phyloP scores from a whole-genome alignment of 1,140 invertebrate species.

The Homalodisca vitripennis region DNA sequence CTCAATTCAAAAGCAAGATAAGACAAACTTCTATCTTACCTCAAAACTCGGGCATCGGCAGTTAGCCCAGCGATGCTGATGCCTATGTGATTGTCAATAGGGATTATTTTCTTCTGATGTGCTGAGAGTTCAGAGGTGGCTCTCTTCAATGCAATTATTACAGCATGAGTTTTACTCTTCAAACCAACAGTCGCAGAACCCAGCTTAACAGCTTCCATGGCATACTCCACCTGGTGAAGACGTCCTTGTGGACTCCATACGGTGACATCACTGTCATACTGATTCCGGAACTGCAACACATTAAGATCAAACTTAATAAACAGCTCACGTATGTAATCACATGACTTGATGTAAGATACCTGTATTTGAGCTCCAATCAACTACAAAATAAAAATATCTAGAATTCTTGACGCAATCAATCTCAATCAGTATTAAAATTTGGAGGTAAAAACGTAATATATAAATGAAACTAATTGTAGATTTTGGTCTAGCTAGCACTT shows the following conservation, averaged over 20 bases:
- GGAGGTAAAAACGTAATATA: too few relatives aligned
- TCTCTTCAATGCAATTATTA: constrained; percentile 94
- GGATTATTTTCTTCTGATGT: constrained; percentile 97
- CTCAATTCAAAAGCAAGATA: too few relatives aligned
- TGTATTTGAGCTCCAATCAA: too few relatives aligned
- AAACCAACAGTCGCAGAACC: constrained; percentile 95
- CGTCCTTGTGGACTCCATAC: constrained; percentile 98
- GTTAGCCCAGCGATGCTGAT: constrained; percentile 96
- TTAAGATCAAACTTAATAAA: too few relatives aligned
- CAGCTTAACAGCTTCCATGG: constrained; percentile 99
- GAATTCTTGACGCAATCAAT: too few relatives aligned
- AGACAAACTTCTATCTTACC: too few relatives aligned
- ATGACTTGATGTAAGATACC: too few relatives aligned
- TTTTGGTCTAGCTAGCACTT: too few relatives aligned
- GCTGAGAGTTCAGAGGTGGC: constrained; percentile 93
- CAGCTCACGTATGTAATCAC: too few relatives aligned
- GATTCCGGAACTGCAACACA: constrained; percentile 87
- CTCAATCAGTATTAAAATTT: too few relatives aligned
- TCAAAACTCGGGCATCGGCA: constrained; percentile 93
- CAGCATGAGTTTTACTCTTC: constrained; percentile 90
- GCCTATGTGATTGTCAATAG: constrained; percentile 94
- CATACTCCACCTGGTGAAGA: constrained; percentile 95
- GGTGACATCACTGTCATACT: constrained; percentile 99
- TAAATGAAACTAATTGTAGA: too few relatives aligned
- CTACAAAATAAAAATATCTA: too few relatives aligned